A percentile compares a stretch with the other conserved stretches of the same genome.
Evolutionary conservation across 2,888 invertebrate species (phyloP).

Genomic region (Drosophila antonietae): DNA sequence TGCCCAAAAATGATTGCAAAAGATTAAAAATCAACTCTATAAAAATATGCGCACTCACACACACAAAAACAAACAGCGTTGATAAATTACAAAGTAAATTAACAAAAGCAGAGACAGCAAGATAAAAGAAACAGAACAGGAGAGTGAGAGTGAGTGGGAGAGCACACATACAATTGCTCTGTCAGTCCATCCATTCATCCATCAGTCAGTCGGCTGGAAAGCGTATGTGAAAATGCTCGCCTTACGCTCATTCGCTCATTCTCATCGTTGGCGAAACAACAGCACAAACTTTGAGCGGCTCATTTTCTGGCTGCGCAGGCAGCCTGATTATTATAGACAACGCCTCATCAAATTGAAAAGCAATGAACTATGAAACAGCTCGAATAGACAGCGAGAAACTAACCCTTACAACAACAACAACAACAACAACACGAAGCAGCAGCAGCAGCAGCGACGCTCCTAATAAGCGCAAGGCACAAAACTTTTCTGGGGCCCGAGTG

Average conservation of each 20-base stretch:
- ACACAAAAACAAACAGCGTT: slow-evolving; percentile 46
- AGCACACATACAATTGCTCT: slow-evolving; percentile 28
- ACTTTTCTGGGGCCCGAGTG: slow-evolving; percentile 35
- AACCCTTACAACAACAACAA: slow-evolving; percentile 34
- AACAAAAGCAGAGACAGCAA: slow-evolving; percentile 52
- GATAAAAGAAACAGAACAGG: slow-evolving; percentile 5
- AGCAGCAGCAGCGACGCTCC: slow-evolving; percentile 16
- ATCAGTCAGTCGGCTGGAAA: slow-evolving; percentile 41
- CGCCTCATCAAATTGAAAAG: slow-evolving; percentile 84
- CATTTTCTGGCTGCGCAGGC: slow-evolving; percentile 61
- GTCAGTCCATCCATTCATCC: slow-evolving; percentile 39
- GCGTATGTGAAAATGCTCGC: slow-evolving; percentile 39
- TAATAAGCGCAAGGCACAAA: slow-evolving; percentile 60
- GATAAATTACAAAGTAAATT: slow-evolving; percentile 82
- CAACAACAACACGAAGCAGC: background rate
- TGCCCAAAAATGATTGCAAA: slow-evolving; percentile 74
- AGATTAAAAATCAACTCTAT: slow-evolving; percentile 83
- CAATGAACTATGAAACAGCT: slow-evolving; percentile 83
- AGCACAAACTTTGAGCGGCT: slow-evolving; percentile 58
- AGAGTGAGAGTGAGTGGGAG: background rate
- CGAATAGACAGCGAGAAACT: slow-evolving; percentile 35
- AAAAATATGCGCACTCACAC: slow-evolving; percentile 60
- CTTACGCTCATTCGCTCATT: slow-evolving; percentile 5
- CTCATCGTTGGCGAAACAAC: slow-evolving; percentile 35
- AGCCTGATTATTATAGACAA: slow-evolving; percentile 81